These are phyloP conservation scores for Drosophila koepferae DNA, from an alignment of 2,888 invertebrate genomes.

Conservation along the genomic window DNA sequence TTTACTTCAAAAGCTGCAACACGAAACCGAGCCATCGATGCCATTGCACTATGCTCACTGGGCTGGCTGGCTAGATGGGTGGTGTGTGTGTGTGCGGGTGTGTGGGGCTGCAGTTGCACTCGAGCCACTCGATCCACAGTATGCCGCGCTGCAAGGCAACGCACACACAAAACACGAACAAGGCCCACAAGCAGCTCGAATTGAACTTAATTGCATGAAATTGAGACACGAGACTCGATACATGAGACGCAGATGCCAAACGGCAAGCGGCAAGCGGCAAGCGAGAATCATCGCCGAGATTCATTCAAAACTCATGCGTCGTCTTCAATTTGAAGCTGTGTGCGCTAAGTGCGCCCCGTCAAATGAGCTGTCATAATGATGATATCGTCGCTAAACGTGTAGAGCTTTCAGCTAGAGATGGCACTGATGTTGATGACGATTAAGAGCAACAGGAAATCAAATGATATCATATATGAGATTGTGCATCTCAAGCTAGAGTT, in stretches of 20 bases:
- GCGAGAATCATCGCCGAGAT: conserved; percentile 39
- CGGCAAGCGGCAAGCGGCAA: neutral
- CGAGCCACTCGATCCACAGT: conserved; percentile 48
- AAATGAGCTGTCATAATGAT: conserved; percentile 70
- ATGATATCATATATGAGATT: neutral
- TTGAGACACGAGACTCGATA: conserved; percentile 63
- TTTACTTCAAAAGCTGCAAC: conserved; percentile 46
- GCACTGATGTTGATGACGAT: too few relatives aligned
- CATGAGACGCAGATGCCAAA: conserved; percentile 16
- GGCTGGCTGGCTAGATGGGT: conserved; percentile 2
- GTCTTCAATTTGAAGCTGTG: conserved; percentile 43
- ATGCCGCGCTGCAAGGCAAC: conserved; percentile 21
- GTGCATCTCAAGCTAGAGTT: neutral
- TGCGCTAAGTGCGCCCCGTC: conserved; percentile 58
- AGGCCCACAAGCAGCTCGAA: conserved; percentile 62
- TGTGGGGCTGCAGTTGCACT: conserved; percentile 42
- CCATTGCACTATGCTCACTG: conserved; percentile 63
- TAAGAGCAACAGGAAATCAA: too few relatives aligned
- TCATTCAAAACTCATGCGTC: conserved; percentile 41
- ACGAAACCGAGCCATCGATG: conserved; percentile 47
- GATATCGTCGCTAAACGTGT: conserved; percentile 31
- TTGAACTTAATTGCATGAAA: conserved; percentile 82
- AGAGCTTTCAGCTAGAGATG: conserved; percentile 20
- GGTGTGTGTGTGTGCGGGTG: neutral
- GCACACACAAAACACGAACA: conserved; percentile 14